Percentiles rank a stretch among this genome's conserved stretches.
phyloP scores from a whole-genome alignment of 2,797 vertebrate species.

The Etheostoma nigrum region DNA sequence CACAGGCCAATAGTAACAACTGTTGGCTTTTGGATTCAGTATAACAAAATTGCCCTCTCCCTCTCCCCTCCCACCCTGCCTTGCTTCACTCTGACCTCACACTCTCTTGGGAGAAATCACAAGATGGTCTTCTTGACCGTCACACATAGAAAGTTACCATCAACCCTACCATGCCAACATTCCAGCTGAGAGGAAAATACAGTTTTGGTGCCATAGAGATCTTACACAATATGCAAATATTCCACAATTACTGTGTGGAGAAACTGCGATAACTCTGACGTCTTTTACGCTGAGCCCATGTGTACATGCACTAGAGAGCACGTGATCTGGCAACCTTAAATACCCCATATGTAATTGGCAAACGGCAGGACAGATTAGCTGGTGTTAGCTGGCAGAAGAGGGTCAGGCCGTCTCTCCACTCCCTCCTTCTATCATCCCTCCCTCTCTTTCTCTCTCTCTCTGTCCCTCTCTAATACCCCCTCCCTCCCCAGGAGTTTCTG shows the following conservation, averaged over 20 bases:
- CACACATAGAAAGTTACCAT: slow-evolving; percentile 53
- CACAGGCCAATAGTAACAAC: slow-evolving; percentile 97
- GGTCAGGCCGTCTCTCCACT: slow-evolving; percentile 77
- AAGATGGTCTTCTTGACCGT: slow-evolving; percentile 63
- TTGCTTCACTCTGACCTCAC: slow-evolving; percentile 73
- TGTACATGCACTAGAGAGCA: slow-evolving; percentile 46
- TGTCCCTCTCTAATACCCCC: slow-evolving; percentile 60
- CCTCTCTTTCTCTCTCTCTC: slow-evolving; percentile 43
- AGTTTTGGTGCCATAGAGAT: slow-evolving; percentile 15
- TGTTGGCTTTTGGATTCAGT: slow-evolving; percentile 95
- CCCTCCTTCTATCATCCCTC: slow-evolving; percentile 63
- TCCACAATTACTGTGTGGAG: slow-evolving; percentile 19
- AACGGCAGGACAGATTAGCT: slow-evolving; percentile 76
- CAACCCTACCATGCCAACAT: slow-evolving; percentile 14
- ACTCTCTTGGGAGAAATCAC: slow-evolving; percentile 87
- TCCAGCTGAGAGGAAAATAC: slow-evolving; percentile 19
- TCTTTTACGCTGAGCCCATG: slow-evolving; percentile 43
- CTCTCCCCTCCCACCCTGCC: slow-evolving; percentile 52
- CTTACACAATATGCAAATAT: slow-evolving; percentile 41
- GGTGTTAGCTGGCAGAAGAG: slow-evolving; percentile 76
- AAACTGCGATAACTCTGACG: slow-evolving; percentile 39
- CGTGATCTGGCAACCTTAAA: slow-evolving; percentile 70
- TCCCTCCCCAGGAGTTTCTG: slow-evolving; percentile 81
- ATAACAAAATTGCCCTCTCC: slow-evolving; percentile 94
- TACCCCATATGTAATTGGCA: slow-evolving; percentile 74